Evolutionary conservation across 2,113 vertebrate species (phyloP).

Genomic region (Montifringilla adamsi): DNA sequence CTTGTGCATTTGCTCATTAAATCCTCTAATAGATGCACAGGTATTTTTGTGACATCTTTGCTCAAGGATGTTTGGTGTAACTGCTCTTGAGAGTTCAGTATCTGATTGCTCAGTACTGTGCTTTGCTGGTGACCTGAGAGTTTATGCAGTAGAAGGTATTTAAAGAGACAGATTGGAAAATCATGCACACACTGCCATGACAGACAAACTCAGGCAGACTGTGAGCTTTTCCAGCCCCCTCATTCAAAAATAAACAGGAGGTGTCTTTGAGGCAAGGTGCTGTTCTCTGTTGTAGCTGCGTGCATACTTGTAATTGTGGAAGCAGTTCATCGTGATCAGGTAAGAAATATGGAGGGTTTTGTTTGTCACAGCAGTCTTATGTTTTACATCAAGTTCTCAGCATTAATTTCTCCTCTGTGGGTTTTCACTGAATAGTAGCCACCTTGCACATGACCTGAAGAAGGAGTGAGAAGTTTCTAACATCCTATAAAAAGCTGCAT

Average conservation of each 20-base stretch:
- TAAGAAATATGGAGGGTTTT: not conserved
- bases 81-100: not conserved
- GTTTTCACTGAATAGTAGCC: not conserved
- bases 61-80: not conserved
- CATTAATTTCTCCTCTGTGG: not conserved
- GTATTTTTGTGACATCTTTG: not conserved
- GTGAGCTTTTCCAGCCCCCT: not conserved
- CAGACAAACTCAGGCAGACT: not conserved
- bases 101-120: not conserved
- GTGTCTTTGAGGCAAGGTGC: not conserved
- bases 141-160: not conserved
- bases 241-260: not conserved
- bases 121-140: not conserved
- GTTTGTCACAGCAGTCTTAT: not conserved
- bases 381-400: not conserved
- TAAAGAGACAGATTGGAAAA: not conserved
- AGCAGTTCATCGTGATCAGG: not conserved
- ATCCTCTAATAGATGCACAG: not conserved
- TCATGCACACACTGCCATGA: not conserved
- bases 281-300: not conserved
- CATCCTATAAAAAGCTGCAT: not conserved
- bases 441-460: not conserved
- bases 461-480: not conserved
- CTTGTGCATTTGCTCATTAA: not conserved
- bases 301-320: not conserved